Evolutionary conservation across 2,888 invertebrate genomes (phyloP).

Genomic region (Antitype chi): DNA sequence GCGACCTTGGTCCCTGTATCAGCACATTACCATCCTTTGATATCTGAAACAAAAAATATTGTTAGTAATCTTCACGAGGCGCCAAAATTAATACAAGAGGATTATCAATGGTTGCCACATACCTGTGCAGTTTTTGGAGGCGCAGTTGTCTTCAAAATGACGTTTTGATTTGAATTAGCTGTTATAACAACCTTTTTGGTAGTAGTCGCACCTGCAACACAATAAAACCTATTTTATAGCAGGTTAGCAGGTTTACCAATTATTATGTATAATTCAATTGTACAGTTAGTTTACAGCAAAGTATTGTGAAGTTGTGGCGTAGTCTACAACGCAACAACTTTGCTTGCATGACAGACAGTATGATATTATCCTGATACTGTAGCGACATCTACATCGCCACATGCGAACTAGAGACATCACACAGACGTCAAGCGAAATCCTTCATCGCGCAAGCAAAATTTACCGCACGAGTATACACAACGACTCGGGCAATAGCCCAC

Average conservation of each 20-base stretch:
- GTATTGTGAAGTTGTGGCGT: neutral
- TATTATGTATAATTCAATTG: neutral
- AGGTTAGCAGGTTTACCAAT: neutral
- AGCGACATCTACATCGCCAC: neutral
- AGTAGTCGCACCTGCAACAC: constrained; percentile 62
- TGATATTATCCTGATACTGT: no score
- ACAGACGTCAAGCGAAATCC: neutral
- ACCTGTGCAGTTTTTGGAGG: constrained; percentile 77
- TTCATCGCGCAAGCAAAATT: no score
- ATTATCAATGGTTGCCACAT: constrained; percentile 31
- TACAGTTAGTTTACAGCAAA: neutral
- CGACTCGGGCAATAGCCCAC: no score
- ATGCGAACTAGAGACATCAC: neutral
- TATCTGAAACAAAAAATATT: constrained; percentile 66
- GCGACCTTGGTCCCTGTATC: constrained; percentile 81
- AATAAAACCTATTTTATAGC: neutral
- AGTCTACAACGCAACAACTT: neutral
- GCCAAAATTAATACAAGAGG: neutral
- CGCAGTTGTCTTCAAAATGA: constrained; percentile 79
- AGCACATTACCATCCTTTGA: constrained; percentile 75
- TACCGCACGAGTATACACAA: no score
- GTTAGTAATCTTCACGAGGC: neutral
- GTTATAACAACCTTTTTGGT: constrained; percentile 81
- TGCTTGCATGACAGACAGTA: no score
- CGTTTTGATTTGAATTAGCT: constrained; percentile 78